Evolutionary conservation across 2,113 vertebrate genomes (phyloP).

Genomic region (Gopherus evgoodei): DNA sequence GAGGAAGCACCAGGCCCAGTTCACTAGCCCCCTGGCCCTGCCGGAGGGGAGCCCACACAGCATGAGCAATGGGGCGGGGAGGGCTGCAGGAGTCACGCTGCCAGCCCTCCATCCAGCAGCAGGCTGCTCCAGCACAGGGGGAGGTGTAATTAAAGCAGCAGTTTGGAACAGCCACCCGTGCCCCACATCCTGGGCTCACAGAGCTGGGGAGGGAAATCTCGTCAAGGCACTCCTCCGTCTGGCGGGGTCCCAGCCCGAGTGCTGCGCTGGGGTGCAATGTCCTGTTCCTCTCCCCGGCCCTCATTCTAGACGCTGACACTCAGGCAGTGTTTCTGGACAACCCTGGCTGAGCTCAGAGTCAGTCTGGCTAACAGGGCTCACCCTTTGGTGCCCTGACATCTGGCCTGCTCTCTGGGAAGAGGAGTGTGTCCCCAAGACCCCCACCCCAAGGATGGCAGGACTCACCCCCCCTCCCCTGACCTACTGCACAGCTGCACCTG

Average conservation of each 20-base stretch:
- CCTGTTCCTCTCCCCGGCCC: neutral
- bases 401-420: neutral
- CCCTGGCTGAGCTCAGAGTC: neutral
- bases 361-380: neutral
- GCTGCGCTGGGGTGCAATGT: neutral
- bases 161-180: neutral
- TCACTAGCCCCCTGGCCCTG: neutral
- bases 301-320: neutral
- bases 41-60: neutral
- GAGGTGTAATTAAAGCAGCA: accelerated
- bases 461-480: neutral
- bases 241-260: neutral
- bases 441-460: neutral
- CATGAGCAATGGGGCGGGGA: neutral
- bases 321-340: neutral
- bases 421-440: no score
- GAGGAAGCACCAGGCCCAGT: neutral
- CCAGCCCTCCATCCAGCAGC: accelerated
- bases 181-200: neutral
- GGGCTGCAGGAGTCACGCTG: neutral
- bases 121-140: accelerated
- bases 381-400: neutral
- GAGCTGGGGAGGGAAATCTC: neutral
- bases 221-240: accelerated
- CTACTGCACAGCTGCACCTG: neutral